Evolutionary conservation across 2,113 vertebrate species (phyloP), one percentile per base, ranked within the genome.

Genomic region (Lontra canadensis): DNA sequence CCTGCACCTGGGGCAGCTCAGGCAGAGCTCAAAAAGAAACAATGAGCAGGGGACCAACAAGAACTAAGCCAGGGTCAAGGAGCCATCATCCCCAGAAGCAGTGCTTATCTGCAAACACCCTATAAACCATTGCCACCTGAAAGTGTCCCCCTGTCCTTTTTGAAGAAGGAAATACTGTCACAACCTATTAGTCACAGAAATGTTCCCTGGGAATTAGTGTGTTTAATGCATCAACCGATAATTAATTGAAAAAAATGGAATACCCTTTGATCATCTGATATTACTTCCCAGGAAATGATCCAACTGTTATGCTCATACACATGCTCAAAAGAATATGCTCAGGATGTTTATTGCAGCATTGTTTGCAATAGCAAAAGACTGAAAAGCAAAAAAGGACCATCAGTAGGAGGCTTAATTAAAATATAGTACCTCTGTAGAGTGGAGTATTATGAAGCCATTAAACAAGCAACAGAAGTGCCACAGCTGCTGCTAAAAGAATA

Each of bases 151-250:
- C 44, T 73, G 34, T 90, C 76, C 49, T 93, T 90, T 95, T 96
- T 82, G 85, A 95, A 94, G 88, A 88, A 84, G 49, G 79, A 96
- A 95, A 94, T 67, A 61, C 81, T 96, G 91, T 97, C 95, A 87
- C 61, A 95, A 63, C 20, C 47, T 52, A 73, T 95, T 96, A 90
- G 74, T 92, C 90, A 92, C 44, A 97, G 61, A 87, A 76, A 90
- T 1, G 15, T 67, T 55, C 90, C 81, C 74, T 92, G 44, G 59
- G 59, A 94, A 63, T 95, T 69, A 90, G 76, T 84, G 65, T 80
- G 74, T 61, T 95, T 93, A 94, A 90, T 82, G 69, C 29, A 90
- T 71, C 81, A 95, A 86, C 59, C 49, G 26, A 47, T 76, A 92
- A 95, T 97, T 96, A 86, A 93, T 63, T 63, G 39, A 34, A 20